A percentile compares a stretch with the other conserved stretches of the same genome.
These are phyloP conservation scores for Labeo catla DNA, from an alignment of 2,113 vertebrate species.

Conservation along the genomic window DNA sequence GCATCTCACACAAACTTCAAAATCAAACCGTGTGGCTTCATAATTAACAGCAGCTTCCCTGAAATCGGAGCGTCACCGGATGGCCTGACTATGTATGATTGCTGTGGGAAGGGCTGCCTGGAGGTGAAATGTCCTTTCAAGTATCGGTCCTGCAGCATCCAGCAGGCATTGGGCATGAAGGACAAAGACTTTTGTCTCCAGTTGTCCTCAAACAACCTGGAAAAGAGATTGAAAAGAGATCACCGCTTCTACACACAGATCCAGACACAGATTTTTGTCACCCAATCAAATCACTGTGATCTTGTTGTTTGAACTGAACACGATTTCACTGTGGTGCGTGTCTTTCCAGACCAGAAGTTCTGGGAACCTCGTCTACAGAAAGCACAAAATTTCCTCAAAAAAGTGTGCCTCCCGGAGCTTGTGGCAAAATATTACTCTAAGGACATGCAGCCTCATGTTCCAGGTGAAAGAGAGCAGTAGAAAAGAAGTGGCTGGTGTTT, in stretches of 20 bases:
- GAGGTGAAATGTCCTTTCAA: slow-evolving; percentile 30
- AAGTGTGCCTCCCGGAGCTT: neutral
- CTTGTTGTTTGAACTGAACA: neutral
- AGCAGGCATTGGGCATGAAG: slow-evolving; percentile 17
- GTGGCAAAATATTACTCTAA: neutral
- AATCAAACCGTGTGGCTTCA: neutral
- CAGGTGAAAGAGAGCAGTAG: too few species aligned
- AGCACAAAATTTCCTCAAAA: neutral
- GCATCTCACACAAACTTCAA: neutral
- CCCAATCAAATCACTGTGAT: neutral
- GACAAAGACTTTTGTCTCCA: slow-evolving; percentile 40
- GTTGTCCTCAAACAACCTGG: neutral
- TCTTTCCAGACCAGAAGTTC: neutral
- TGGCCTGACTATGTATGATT: neutral
- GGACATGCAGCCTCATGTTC: neutral
- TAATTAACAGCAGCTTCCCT: neutral
- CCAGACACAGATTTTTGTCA: neutral
- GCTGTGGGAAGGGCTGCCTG: too few species aligned
- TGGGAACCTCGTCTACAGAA: neutral
- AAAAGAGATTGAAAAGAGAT: neutral
- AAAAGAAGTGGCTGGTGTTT: too few species aligned
- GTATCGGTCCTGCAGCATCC: neutral
- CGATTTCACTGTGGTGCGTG: neutral
- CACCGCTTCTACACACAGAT: neutral
- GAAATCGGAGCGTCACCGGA: neutral